A percentile compares a stretch with the other conserved stretches of the same genome.
phyloP scores from a whole-genome alignment of 2,888 invertebrate genomes.

The Ennomos fuscantarius region DNA sequence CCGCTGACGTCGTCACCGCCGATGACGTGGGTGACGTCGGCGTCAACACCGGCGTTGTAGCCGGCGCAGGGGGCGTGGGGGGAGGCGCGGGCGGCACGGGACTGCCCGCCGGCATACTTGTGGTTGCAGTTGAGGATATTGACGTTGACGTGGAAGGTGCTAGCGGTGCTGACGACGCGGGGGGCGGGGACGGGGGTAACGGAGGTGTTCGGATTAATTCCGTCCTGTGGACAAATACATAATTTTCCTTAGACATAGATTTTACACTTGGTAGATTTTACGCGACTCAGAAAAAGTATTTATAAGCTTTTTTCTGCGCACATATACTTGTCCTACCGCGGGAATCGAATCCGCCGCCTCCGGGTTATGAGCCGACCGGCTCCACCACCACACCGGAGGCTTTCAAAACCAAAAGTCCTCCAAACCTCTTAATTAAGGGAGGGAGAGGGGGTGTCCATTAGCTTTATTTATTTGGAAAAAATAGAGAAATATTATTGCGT shows the following conservation, averaged over 20 bases:
- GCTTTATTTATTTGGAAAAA: too few relatives aligned
- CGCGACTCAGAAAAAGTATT: too few relatives aligned
- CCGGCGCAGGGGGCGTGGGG: slow-evolving; percentile 15
- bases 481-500: too few relatives aligned
- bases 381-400: too few relatives aligned
- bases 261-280: too few relatives aligned
- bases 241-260: background rate
- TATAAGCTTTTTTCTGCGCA: too few relatives aligned
- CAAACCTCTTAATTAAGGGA: too few relatives aligned
- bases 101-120: slow-evolving; percentile 35
- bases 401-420: too few relatives aligned
- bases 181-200: slow-evolving; percentile 73
- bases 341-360: too few relatives aligned
- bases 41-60: slow-evolving; percentile 5
- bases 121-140: slow-evolving; percentile 3
- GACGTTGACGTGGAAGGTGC: slow-evolving; percentile 39
- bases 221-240: slow-evolving; percentile 50
- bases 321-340: too few relatives aligned
- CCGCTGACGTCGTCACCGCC: slow-evolving; percentile 34
- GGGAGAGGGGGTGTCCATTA: too few relatives aligned
- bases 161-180: slow-evolving; percentile 68
- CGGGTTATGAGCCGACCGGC: too few relatives aligned
- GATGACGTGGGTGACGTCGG: slow-evolving; percentile 10
- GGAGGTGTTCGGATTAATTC: slow-evolving; percentile 71
- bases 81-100: slow-evolving; percentile 32